These are phyloP conservation scores for Diorhabda elongata DNA, from an alignment of 1,140 invertebrate species.

Conservation along the genomic window DNA sequence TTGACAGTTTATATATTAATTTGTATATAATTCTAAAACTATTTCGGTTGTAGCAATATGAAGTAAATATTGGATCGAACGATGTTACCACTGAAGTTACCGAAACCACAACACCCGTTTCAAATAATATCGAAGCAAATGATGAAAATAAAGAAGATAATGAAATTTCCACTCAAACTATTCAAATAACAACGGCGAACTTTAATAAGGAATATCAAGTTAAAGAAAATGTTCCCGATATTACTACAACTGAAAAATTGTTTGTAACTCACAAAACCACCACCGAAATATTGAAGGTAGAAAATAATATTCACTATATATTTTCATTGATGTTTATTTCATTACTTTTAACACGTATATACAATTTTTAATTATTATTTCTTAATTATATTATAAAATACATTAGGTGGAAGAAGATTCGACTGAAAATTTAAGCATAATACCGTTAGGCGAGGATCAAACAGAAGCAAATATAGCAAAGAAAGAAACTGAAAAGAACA, in stretches of 20 bases:
- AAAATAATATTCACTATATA: constrained; percentile 4
- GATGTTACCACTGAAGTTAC: background rate
- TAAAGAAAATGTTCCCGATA: constrained; percentile 34
- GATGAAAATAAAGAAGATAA: constrained; percentile 13
- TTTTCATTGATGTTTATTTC: background rate
- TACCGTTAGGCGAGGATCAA: constrained; percentile 15
- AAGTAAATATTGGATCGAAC: background rate
- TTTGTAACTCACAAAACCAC: constrained; percentile 34
- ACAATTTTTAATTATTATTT: background rate
- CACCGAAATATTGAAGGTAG: constrained; percentile 7
- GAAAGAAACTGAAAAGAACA: constrained; percentile 4
- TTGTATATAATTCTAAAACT: background rate
- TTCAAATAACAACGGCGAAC: constrained; percentile 7
- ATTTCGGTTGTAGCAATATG: background rate
- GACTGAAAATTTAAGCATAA: constrained; percentile 18
- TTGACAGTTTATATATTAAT: background rate
- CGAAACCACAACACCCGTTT: constrained; percentile 3
- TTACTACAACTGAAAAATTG: constrained; percentile 36
- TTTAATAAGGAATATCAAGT: constrained; percentile 30
- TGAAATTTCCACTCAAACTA: constrained; percentile 8
- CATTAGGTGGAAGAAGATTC: constrained; percentile 11
- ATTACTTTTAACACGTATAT: background rate
- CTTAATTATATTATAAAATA: background rate
- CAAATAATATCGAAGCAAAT: background rate
- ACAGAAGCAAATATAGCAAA: background rate